Evolutionary conservation across 2,888 invertebrate species (phyloP), one percentile per base, ranked within the genome.

Genomic region (Celastrina argiolus): DNA sequence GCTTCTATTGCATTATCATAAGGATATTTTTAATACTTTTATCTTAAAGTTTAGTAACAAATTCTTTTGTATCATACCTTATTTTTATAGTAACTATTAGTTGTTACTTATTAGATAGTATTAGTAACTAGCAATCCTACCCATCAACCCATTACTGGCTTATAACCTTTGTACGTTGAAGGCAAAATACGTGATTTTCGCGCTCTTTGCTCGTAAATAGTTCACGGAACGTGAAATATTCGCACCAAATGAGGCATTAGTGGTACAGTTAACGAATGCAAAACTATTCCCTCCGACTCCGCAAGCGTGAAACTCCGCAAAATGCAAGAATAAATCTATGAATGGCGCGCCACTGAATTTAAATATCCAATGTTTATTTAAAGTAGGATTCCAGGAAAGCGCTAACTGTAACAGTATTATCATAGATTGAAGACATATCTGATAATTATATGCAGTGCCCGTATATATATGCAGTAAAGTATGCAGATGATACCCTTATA

Each of bases 181-280:
- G 4, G 22, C 22, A 26, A 26, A 51, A 51, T 61, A 36, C 61
- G 39, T 61, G 34, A 36, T 34, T 59, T 34, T 34, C 59, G 34
- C 36, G 59, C 34, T 36, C 22, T 18, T 31, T 22, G 36, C 10
- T 22, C 61, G 36, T 36, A 61, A 61, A 14, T 26, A 61, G 61
- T 58, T 58, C 58, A 31, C 12, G 58, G n/a, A 58, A 22, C 36
- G 61, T 61, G 34, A 61, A 61, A 61, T 36, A 36, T 18, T 36
- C 36, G 39, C 5, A 36, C 61, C 61, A 39, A 36, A 61, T 61
- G 36, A 16, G 61, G 61, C 34, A 61, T 61, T 61, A 61, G 61
- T 65, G 65, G 67, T 71, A 71, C 72, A 69, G 70, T 74, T 73
- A 72, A 72, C 71, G 68, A 69, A 74, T 74, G 74, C 68, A 69